Evolutionary conservation across 1,140 invertebrate genomes (phyloP).

Genomic region (Globodera rostochiensis): DNA sequence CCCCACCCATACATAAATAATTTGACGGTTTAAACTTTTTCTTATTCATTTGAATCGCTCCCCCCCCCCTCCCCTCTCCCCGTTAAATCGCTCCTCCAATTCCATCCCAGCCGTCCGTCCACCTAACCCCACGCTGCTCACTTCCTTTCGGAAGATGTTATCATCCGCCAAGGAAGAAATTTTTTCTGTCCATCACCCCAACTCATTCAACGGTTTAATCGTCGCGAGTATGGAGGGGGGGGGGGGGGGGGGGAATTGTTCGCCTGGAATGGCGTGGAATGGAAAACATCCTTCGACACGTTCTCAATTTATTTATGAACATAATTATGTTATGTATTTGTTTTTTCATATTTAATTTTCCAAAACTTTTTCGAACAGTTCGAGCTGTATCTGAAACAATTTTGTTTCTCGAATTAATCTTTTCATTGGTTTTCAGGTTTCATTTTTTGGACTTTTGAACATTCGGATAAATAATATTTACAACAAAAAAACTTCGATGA

Average conservation of each 20-base stretch:
- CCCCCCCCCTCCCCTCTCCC: background rate
- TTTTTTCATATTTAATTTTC: too few relatives aligned
- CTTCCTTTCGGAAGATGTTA: background rate
- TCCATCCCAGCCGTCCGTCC: background rate
- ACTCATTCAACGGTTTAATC: constrained; percentile 1
- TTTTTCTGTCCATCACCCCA: background rate
- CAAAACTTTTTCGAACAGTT: too few relatives aligned
- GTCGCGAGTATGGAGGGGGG: background rate
- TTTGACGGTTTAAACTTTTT: background rate
- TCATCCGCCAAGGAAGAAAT: background rate
- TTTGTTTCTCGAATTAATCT: too few relatives aligned
- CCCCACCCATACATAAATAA: background rate
- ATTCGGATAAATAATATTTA: background rate
- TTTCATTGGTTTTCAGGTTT: too few relatives aligned
- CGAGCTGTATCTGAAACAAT: too few relatives aligned
- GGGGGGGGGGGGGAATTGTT: background rate
- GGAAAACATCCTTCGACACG: background rate
- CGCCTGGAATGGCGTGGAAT: background rate
- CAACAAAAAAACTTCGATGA: background rate
- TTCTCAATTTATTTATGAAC: too few relatives aligned
- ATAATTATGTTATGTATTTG: too few relatives aligned
- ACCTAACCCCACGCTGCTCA: too few relatives aligned
- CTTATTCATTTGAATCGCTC: background rate
- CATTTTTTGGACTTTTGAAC: background rate
- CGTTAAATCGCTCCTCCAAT: constrained; percentile 2